Conservation (phyloP, 2,888 invertebrate species). For the Tetragonula carbonaria region DNA sequence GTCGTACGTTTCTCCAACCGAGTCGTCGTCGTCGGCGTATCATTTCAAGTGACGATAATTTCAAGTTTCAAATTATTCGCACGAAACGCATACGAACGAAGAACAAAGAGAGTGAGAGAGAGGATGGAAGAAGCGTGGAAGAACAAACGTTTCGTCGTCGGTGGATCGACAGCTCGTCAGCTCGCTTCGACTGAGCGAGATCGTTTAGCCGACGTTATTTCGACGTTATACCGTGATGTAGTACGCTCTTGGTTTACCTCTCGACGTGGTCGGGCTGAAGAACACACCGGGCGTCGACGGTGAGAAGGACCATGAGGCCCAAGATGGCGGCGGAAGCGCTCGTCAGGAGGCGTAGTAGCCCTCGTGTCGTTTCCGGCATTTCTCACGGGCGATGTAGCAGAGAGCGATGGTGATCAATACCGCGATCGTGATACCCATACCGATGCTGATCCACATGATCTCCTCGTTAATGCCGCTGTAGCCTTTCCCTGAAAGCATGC, state of each 20-base stretch:
- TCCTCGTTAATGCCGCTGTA: constrained; percentile 94
- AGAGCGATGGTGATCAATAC: constrained; percentile 92
- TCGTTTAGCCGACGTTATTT: constrained; percentile 24
- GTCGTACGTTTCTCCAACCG: too few species aligned
- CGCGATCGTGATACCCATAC: constrained; percentile 93
- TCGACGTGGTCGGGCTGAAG: constrained; percentile 78
- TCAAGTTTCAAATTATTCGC: too few species aligned
- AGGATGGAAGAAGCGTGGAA: too few species aligned
- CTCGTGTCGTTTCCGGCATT: constrained; percentile 91
- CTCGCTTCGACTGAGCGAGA: constrained; percentile 25
- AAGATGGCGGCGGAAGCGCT: constrained; percentile 75
- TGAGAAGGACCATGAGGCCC: constrained; percentile 76
- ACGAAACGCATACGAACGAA: too few species aligned
- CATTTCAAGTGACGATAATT: too few species aligned
- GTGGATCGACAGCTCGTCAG: constrained; percentile 37
- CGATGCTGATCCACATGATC: constrained; percentile 95
- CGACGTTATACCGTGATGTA: constrained; percentile 76
- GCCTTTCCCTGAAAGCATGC: constrained; percentile 87
- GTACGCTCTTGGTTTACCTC: constrained; percentile 78
- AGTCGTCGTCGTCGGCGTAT: too few species aligned
- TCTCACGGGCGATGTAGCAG: constrained; percentile 92
- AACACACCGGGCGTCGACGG: constrained; percentile 75
- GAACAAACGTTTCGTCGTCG: background rate
- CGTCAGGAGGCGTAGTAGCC: constrained; percentile 78
- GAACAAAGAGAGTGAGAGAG: too few species aligned